Evolutionary conservation across 1,140 invertebrate species (phyloP), one percentile per base, ranked within the genome.

Genomic region (Thaumetopoea pityocampa): DNA sequence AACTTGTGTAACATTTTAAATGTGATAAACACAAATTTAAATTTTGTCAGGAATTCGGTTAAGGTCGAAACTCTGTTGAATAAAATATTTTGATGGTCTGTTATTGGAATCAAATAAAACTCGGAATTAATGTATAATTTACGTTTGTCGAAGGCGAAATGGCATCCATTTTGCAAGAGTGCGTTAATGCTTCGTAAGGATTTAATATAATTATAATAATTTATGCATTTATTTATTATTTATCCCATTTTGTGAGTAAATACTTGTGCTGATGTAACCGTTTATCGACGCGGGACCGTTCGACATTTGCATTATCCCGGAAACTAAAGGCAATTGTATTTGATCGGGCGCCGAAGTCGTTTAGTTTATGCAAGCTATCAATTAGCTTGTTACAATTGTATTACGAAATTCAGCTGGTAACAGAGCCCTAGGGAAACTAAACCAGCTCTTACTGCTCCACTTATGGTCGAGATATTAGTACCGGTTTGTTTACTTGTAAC

Each of bases 331-430:
- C 45, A 51, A 66, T 66, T 55, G 59, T 59, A 50, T 67, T 60
- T 51, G 59, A 74, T 58, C 67, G 36, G 54, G 52, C 45, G 46
- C 45, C 51, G 58, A 67, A 66, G 54, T 63, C 65, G 63, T 59
- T 52, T 32, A 54, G 57, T 62, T 83, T 83, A 78, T 71, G 79
- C 70, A 83, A 83, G 67, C 60, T 61, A 77, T 80, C 68, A 72
- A 83, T 79, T 80, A 83, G 69, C 51, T 54, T 46, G 57, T 59
- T 64, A 57, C 62, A 65, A 76, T 81, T 77, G 72, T 76, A 51
- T 80, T 79, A 71, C 72, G 62, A 45, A 43, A 33, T 20, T 56
- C 37, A 47, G 29, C 24, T 26, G 32, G 33, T 48, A 51, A 54
- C 45, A 47, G 24, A 51, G 32, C 32, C 28, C 48, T 34, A 54